Base-by-base conservation (phyloP, 2,797 vertebrate species). In the Trachops cirrhosus region DNA sequence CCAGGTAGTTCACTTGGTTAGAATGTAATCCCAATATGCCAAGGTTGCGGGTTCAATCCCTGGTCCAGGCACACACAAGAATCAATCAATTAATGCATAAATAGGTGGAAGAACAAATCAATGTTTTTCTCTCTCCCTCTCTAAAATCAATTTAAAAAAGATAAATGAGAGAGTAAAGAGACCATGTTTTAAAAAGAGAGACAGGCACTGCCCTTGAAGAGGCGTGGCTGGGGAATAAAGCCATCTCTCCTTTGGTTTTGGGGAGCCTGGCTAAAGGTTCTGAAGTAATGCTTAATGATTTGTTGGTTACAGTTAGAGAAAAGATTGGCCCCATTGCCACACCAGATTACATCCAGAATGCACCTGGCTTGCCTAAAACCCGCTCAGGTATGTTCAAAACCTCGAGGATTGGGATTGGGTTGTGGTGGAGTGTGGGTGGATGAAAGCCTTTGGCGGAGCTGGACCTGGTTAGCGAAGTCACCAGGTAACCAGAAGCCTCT, bases 271-370 rank as follows among this genome's bases (percentile, higher is more conserved):
- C 44, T 89, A 84, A 96, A 32, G 86, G 84, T 82, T 71, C 46
- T 97, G 15, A 37, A 75, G 82, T 91, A 94, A 94, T 57, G 21
- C 29, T 59, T 92, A n/a, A 84, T 94, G 57, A 78, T 95, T 92
- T 97, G 71, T 97, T 96, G 86, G 37, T 97, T 97, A 11, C 98
- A 99, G 99, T 99, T 96, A 99, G 99, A 97, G 99, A 99, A 98
- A 99, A 99, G 98, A 99, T 99, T 0, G 99, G 99, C 6, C 99
- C 99, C 46, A 99, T 99, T 70, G 99, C 99, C n/a, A 99, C 99
- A 0, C 99, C 99, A 1, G 99, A 99, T 98, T 99, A 98, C 98
- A 99, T 99, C 97, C 99, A 99, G 98, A 99, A 99, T 0, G 99
- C 99, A 22, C 99, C 99, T 0, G 98, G 98, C 48, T 98, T 99